Percentiles rank a stretch among this genome's conserved stretches.
These are phyloP conservation scores for Melieria picta DNA, from an alignment of 2,888 invertebrate genomes.

Conservation along the genomic window DNA sequence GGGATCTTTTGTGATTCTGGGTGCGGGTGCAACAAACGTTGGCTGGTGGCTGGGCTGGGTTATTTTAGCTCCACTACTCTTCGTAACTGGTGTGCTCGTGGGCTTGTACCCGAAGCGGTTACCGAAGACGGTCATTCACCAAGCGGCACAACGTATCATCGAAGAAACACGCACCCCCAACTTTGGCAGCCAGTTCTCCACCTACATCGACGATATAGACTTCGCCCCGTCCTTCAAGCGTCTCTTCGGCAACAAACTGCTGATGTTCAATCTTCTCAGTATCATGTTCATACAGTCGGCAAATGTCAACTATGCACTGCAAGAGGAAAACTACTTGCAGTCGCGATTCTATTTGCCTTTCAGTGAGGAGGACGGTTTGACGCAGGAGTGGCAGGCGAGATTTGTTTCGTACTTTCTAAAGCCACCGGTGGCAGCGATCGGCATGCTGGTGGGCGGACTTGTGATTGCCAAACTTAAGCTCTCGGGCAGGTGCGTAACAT, in stretches of 20 bases:
- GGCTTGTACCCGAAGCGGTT: constrained; percentile 70
- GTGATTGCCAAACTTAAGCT: constrained; percentile 69
- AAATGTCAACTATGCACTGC: constrained; percentile 68
- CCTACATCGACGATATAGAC: constrained; percentile 62
- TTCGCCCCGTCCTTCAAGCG: constrained; percentile 68
- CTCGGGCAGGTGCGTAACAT: constrained; percentile 61
- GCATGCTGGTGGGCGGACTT: constrained; percentile 69
- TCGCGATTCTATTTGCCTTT: constrained; percentile 70
- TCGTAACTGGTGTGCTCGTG: constrained; percentile 67
- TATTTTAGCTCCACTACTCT: constrained; percentile 65
- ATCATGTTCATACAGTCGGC: constrained; percentile 69
- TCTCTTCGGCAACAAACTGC: constrained; percentile 69
- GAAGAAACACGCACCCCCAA: constrained; percentile 58
- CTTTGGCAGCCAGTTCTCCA: constrained; percentile 58
- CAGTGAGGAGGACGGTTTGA: constrained; percentile 67
- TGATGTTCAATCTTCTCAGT: constrained; percentile 68
- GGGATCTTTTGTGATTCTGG: constrained; percentile 62
- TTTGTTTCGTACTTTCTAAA: constrained; percentile 69
- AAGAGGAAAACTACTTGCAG: constrained; percentile 71
- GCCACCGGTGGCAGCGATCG: constrained; percentile 69
- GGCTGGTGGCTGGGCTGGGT: constrained; percentile 70
- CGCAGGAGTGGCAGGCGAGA: constrained; percentile 69
- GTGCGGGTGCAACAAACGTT: constrained; percentile 51
- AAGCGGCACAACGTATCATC: constrained; percentile 70
- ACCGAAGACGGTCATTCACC: constrained; percentile 68